phyloP scores from a whole-genome alignment of 2,888 invertebrate species.

The Harpalus rufipes region DNA sequence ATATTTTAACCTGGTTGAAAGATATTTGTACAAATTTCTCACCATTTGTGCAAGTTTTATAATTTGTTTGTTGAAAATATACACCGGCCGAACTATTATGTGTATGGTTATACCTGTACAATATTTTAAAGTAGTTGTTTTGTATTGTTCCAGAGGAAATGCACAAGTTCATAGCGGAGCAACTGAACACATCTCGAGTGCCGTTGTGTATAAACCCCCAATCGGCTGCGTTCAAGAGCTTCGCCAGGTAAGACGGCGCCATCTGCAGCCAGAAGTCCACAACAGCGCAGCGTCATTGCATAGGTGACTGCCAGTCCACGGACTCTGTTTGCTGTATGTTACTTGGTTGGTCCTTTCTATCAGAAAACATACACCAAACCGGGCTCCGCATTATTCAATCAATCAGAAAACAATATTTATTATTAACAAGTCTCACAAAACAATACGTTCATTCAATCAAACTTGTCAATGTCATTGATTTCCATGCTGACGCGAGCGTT shows the following conservation, averaged over 20 bases:
- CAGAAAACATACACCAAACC: constrained; percentile 63
- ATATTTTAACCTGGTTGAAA: no score
- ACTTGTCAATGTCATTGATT: constrained; percentile 72
- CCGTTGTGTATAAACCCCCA: constrained; percentile 99
- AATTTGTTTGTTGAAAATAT: no score
- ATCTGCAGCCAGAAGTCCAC: constrained; percentile 72
- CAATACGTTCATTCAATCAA: constrained; percentile 50
- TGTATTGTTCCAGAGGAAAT: constrained; percentile 91
- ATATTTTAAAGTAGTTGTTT: no score
- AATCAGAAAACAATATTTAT: constrained; percentile 15
- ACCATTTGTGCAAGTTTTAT: no score
- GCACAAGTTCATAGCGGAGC: constrained; percentile 99
- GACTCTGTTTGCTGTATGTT: constrained; percentile 75
- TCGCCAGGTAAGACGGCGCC: constrained; percentile 95
- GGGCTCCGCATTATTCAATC: constrained; percentile 57
- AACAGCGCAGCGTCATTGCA: constrained; percentile 78
- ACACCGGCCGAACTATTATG: no score
- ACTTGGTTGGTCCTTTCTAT: background rate
- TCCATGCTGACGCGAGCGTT: constrained; percentile 78
- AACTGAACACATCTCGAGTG: constrained; percentile 95
- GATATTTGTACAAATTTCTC: no score
- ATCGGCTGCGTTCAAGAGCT: constrained; percentile 99
- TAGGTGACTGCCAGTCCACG: constrained; percentile 75
- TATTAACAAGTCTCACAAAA: constrained; percentile 58
- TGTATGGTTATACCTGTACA: no score